Percentiles rank a stretch among this genome's conserved stretches.
Evolutionary conservation across 1,140 invertebrate species (phyloP).

Genomic region (Rhynchophorus ferrugineus): DNA sequence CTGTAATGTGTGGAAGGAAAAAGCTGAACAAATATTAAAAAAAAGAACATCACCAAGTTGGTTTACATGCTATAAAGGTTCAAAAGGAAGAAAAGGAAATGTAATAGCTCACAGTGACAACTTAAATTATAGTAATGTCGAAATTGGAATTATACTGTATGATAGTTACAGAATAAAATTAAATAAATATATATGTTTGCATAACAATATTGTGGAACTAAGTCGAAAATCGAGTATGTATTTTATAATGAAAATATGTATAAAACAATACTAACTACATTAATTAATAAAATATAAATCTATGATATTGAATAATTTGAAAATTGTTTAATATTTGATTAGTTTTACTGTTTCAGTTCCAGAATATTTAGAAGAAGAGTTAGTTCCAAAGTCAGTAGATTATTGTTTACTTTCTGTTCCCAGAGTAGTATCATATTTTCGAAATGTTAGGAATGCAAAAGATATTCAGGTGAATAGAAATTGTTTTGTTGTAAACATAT

Average conservation of each 20-base stretch:
- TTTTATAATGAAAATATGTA: neutral
- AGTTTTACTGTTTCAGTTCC: slow-evolving; percentile 19
- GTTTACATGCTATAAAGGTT: slow-evolving; percentile 26
- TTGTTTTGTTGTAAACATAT: neutral
- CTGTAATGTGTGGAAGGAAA: slow-evolving; percentile 23
- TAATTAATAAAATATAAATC: neutral
- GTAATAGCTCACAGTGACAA: slow-evolving; percentile 22
- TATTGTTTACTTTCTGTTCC: slow-evolving; percentile 29
- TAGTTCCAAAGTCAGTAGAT: slow-evolving; percentile 23
- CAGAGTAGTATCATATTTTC: slow-evolving; percentile 27
- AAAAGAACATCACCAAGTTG: slow-evolving; percentile 25
- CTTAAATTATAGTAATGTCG: slow-evolving; percentile 26
- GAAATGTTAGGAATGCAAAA: slow-evolving; percentile 9
- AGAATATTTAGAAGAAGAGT: slow-evolving; percentile 27
- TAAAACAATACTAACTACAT: neutral
- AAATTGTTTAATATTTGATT: neutral
- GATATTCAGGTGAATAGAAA: slow-evolving; percentile 9
- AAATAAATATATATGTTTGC: slow-evolving; percentile 27
- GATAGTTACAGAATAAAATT: slow-evolving; percentile 23
- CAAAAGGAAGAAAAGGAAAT: slow-evolving; percentile 10
- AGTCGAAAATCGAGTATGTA: slow-evolving; percentile 17
- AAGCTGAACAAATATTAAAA: slow-evolving; percentile 16
- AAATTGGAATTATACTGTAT: slow-evolving; percentile 27
- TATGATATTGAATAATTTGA: neutral
- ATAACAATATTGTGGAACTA: slow-evolving; percentile 16